Percentiles rank a stretch among this genome's conserved stretches.
Conservation (phyloP, 2,888 invertebrate genomes). For the Tenthredo mesomela region DNA sequence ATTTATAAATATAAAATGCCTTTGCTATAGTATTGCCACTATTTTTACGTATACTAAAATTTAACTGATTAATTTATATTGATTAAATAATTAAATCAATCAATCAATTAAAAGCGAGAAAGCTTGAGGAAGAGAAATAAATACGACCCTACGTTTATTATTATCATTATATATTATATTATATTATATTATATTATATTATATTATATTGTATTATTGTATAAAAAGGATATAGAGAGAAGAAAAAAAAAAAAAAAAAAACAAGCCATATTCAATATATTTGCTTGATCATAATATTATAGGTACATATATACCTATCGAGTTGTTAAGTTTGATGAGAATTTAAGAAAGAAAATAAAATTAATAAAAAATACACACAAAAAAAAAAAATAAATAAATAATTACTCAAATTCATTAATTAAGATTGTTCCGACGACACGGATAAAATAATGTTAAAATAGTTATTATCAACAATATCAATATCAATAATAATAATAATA, state of each 20-base stretch:
- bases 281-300: conserved; percentile 33
- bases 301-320: no score
- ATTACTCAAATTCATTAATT: not conserved
- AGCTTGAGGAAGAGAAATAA: not conserved
- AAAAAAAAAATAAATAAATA: not conserved
- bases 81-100: not conserved
- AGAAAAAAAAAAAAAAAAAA: not conserved
- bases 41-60: conserved; percentile 37
- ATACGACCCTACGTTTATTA: not conserved
- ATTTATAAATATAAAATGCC: conserved; percentile 14
- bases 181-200: conserved; percentile 11
- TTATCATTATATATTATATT: not conserved
- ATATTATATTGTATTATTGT: not conserved
- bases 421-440: not conserved
- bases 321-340: conserved; percentile 49
- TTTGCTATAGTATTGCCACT: conserved; percentile 46
- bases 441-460: conserved; percentile 30
- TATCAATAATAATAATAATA: conserved; percentile 1
- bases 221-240: not conserved
- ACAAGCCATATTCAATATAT: not conserved
- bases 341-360: not conserved
- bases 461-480: conserved; percentile 6
- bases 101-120: not conserved
- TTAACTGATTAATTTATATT: not conserved
- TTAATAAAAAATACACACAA: not conserved